Percentiles rank a stretch among this genome's conserved stretches.
phyloP scores from a whole-genome alignment of 1,140 invertebrate species.

The Doryteuthis pealeii region DNA sequence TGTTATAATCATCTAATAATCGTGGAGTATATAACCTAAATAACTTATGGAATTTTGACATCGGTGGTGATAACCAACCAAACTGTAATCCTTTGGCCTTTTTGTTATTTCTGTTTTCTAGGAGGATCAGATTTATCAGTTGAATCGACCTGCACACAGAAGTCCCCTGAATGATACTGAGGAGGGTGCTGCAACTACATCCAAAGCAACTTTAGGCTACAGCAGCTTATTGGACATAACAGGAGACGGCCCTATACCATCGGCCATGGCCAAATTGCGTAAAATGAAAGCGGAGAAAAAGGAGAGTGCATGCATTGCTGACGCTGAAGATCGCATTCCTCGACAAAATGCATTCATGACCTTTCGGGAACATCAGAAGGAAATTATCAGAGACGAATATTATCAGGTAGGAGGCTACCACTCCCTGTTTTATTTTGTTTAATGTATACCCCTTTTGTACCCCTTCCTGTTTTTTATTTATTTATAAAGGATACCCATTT shows the following conservation, averaged over 20 bases:
- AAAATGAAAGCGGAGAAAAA: conserved; percentile 35
- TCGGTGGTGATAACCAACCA: too few relatives aligned
- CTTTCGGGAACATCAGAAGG: conserved; percentile 49
- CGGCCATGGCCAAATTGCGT: conserved; percentile 16
- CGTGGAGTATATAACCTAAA: too few relatives aligned
- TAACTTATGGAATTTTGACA: too few relatives aligned
- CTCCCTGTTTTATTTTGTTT: too few relatives aligned
- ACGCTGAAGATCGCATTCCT: neutral
- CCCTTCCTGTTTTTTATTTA: too few relatives aligned
- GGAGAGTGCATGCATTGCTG: conserved; percentile 19
- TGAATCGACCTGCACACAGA: neutral
- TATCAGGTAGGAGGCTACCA: conserved; percentile 40
- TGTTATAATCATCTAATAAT: too few relatives aligned
- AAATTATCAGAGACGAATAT: conserved; percentile 47
- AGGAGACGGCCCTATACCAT: conserved; percentile 13
- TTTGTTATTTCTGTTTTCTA: neutral
- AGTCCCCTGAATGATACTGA: neutral
- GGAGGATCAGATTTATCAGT: conserved; percentile 6
- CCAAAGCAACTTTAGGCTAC: neutral
- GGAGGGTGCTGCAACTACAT: neutral
- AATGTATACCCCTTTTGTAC: too few relatives aligned
- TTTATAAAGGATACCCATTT: too few relatives aligned
- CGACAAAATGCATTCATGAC: conserved; percentile 47
- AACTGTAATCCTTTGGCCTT: neutral
- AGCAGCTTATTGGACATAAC: neutral